These are phyloP conservation scores for Drosophila erecta DNA, from an alignment of 1,140 invertebrate genomes.

Conservation along the genomic window DNA sequence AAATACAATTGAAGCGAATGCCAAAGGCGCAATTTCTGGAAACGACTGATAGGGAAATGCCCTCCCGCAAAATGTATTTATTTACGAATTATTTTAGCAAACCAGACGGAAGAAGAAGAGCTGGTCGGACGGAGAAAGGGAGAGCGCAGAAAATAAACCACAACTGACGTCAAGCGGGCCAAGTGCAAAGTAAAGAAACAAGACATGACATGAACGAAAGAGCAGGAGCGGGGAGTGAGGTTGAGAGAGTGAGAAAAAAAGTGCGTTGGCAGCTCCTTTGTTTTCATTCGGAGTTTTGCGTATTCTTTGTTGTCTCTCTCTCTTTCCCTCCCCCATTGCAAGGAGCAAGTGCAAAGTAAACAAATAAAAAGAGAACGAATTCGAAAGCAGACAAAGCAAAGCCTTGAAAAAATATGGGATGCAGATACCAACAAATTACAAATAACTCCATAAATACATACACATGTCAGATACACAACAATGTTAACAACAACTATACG, in stretches of 20 bases:
- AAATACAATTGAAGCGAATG: conserved; percentile 60
- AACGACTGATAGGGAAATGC: conserved; percentile 69
- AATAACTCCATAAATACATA: conserved; percentile 20
- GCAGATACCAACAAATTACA: conserved; percentile 45
- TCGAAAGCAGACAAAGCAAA: conserved; percentile 55
- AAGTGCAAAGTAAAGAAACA: conserved; percentile 65
- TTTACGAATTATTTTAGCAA: conserved; percentile 59
- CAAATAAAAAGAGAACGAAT: conserved; percentile 48
- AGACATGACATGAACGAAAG: conserved; percentile 53
- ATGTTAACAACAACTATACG: conserved; percentile 14
- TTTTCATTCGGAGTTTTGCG: conserved; percentile 56
- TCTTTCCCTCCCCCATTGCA: conserved; percentile 24
- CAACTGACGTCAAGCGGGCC: conserved; percentile 68
- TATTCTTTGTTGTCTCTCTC: conserved; percentile 60
- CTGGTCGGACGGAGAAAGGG: background rate
- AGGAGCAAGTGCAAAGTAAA: conserved; percentile 49
- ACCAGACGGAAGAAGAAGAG: conserved; percentile 4
- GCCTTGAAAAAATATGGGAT: conserved; percentile 71
- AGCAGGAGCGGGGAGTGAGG: background rate
- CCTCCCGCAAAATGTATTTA: conserved; percentile 60
- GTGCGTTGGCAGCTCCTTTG: conserved; percentile 33
- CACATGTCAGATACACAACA: conserved; percentile 24
- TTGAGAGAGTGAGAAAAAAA: background rate
- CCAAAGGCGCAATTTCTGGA: conserved; percentile 79
- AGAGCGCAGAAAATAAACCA: conserved; percentile 24